Evolutionary conservation across 2,797 vertebrate species (phyloP), one percentile per base, ranked within the genome.

Genomic region (Phoxinus dragarum): DNA sequence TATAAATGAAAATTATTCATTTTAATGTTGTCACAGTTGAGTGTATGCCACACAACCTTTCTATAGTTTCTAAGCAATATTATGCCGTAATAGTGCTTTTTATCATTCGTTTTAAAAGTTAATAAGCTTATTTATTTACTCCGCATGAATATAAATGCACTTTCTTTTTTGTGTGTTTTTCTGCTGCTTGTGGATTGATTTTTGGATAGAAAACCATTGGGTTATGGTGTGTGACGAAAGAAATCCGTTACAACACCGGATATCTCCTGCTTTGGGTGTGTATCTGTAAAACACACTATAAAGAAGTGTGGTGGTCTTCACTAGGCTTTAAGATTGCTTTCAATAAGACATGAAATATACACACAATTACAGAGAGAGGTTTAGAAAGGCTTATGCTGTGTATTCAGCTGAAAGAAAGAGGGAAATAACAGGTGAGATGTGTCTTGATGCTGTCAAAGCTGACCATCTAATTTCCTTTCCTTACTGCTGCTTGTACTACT

Each of bases 391-490:
- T 34, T 66, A 44, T 49, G n/a, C 8, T 2, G 52, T 59, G 77
- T 78, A 71, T 78, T 69, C 74, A 69, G 11, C 74, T 77, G 19
- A 78, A 84, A 84, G 3, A 59, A 52, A 11, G 7, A 34, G 27
- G 19, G 14, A 78, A 84, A 71, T 78, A 78, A 78, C 27, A 84
- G 82, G 73, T 67, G 61, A 84, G 49, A 61, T 59, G 27, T 78
- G 40, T 59, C 64, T 54, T 59, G 69, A 78, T 69, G 44, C 36
- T 78, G 66, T 54, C 64, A 68, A 68, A 52, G 19, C 64, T 67
- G 61, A 34, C 47, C 42, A 40, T 84, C 40, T 61, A 8, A 59
- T 84, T 72, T 59, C 52, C 40, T 1, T 16, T 17, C 49, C 36
- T 40, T 47, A 42, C 17, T n/a, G n/a, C n/a, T n/a, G n/a, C n/a